A percentile compares a stretch with the other conserved stretches of the same genome.
phyloP scores from a whole-genome alignment of 2,113 vertebrate species.

The Chaetops frenatus region DNA sequence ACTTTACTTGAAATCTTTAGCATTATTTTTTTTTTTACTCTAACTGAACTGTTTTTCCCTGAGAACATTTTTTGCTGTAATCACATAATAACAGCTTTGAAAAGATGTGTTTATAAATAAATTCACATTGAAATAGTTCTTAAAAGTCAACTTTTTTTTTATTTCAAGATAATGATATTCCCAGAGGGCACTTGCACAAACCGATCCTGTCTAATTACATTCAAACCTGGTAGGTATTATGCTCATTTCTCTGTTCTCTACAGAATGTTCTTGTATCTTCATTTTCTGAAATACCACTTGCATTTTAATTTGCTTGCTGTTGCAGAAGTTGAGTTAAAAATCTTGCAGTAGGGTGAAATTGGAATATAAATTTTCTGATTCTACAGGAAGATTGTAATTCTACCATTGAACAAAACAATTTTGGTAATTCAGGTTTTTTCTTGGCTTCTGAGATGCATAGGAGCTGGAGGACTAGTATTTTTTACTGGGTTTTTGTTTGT shows the following conservation, averaged over 20 bases:
- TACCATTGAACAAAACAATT: not conserved
- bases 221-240: constrained; percentile 90
- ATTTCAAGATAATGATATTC: constrained; percentile 95
- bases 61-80: not conserved
- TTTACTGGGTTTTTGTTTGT: not conserved
- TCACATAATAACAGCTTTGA: not conserved
- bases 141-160: constrained; percentile 16
- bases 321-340: not conserved
- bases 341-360: not conserved
- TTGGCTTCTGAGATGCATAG: not conserved
- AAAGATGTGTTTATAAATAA: constrained; percentile 20
- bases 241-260: not conserved
- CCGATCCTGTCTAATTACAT: constrained; percentile 96
- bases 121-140: not conserved
- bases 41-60: not conserved
- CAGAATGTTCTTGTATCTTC: constrained; percentile 7
- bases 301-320: not conserved
- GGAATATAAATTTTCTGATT: not conserved
- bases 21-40: not conserved
- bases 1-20: not conserved
- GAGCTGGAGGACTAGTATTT: not conserved
- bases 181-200: constrained; percentile 98
- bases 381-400: not conserved
- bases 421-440: not conserved
- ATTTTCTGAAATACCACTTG: not conserved